These are phyloP conservation scores for Pseudolycoriella hygida DNA, from an alignment of 2,888 invertebrate genomes.

Conservation along the genomic window DNA sequence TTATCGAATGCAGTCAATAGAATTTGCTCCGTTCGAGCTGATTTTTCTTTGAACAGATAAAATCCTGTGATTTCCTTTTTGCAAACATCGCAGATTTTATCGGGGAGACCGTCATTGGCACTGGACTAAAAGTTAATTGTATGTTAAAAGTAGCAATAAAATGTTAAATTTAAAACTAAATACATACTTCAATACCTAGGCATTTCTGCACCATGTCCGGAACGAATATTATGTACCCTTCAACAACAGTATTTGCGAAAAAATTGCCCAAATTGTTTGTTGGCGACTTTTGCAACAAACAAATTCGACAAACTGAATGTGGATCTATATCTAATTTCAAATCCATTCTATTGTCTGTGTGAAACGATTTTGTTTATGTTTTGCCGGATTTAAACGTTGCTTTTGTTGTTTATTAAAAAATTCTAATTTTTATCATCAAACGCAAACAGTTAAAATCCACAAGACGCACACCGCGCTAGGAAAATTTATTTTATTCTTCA, in stretches of 20 bases:
- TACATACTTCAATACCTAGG: constrained; percentile 10
- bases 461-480: too few relatives aligned
- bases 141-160: too few relatives aligned
- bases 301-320: constrained; percentile 9
- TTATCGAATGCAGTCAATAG: not conserved
- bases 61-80: constrained; percentile 9
- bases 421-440: too few relatives aligned
- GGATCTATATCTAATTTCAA: constrained; percentile 10
- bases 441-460: too few relatives aligned
- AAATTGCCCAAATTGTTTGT: constrained; percentile 8
- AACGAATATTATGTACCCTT: constrained; percentile 9
- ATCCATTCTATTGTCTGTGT: not conserved
- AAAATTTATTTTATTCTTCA: too few relatives aligned
- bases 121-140: constrained; percentile 1
- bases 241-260: constrained; percentile 9
- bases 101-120: constrained; percentile 8
- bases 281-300: constrained; percentile 8
- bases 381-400: too few relatives aligned
- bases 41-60: constrained; percentile 10
- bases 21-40: constrained; percentile 8
- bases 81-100: constrained; percentile 10
- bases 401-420: too few relatives aligned
- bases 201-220: constrained; percentile 9
- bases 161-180: not conserved
- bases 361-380: too few relatives aligned